A percentile compares a stretch with the other conserved stretches of the same genome.
phyloP scores from a whole-genome alignment of 2,797 vertebrate genomes.

The Gallinago solitaria region DNA sequence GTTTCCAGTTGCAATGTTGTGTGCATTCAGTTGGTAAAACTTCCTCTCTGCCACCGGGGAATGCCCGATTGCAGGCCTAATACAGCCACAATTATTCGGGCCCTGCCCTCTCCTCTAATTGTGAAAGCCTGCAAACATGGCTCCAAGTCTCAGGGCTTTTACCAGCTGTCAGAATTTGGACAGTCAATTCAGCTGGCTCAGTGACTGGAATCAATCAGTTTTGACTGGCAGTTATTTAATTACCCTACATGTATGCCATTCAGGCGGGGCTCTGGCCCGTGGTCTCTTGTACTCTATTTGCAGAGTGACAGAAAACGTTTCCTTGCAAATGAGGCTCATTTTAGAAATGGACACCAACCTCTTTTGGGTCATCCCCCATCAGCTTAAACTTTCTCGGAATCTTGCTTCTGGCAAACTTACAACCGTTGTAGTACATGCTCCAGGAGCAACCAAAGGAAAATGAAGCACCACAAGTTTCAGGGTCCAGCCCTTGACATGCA shows the following conservation, averaged over 20 bases:
- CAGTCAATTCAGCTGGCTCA: slow-evolving; percentile 26
- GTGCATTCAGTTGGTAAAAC: background rate
- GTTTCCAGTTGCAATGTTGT: background rate
- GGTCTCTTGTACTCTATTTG: background rate
- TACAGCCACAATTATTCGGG: background rate
- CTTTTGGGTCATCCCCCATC: slow-evolving; percentile 92
- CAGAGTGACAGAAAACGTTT: slow-evolving; percentile 23
- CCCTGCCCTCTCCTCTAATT: background rate
- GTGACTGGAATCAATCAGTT: slow-evolving; percentile 31
- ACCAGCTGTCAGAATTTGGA: slow-evolving; percentile 51
- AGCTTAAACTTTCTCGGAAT: slow-evolving; percentile 97
- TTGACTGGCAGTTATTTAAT: slow-evolving; percentile 43
- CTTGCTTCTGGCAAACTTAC: slow-evolving; percentile 99
- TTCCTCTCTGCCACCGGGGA: background rate
- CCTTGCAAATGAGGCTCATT: slow-evolving; percentile 26
- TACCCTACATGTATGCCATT: background rate
- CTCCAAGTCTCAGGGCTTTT: slow-evolving; percentile 31
- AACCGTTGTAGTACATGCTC: slow-evolving; percentile 99
- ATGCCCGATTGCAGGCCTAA: background rate
- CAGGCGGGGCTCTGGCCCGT: background rate
- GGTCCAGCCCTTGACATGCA: slow-evolving; percentile 94
- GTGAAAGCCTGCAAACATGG: background rate
- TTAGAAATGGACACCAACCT: slow-evolving; percentile 81
- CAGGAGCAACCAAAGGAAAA: slow-evolving; percentile 99
- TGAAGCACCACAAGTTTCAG: slow-evolving; percentile 93